Evolutionary conservation across 2,888 invertebrate species (phyloP), one percentile per base, ranked within the genome.

Genomic region (Heliconius ismenius): DNA sequence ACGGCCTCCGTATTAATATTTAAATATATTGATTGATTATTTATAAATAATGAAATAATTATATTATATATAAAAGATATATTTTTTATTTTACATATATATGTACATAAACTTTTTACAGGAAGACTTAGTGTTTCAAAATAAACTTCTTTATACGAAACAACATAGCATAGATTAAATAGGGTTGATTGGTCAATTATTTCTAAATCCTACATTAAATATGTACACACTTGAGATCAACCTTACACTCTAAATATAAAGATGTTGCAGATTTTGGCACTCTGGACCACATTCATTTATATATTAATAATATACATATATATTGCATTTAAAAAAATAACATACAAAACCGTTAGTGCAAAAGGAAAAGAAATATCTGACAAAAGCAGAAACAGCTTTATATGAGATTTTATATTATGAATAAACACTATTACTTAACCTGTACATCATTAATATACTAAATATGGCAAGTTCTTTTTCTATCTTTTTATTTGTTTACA

Each of bases 221-320:
- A 93, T 92, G 87, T 93, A 93, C 92, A 93, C 76, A 86, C 87
- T 89, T 94, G 93, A 94, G 93, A 94, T 94, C 93, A 90, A 91
- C 90, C 91, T 93, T 92, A 92, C 75, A 60, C 81, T 85, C 86
- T 90, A 88, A 79, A 85, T 88, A 81, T 88, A 89, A 91, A 92
- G 91, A 92, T 92, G 91, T 91, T 91, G 90, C 83, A 88, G 86
- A 91, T 90, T 92, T 93, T 94, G 94, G 93, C 93, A 93, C 93
- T 87, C 82, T 86, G 90, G 92, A 91, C 93, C 93, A 92, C 93
- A 90, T 86, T 85, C 86, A 82, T 79, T 82, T 84, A 84, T 83
- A 82, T 73, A 78, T 73, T 74, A 39, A 28, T 67, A 70, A 64
- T 62, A 62, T 24, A 58, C n/a, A 58, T 77, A 79, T 78, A 70